Base-by-base conservation (phyloP, 1,140 invertebrate species). In the Pseudomyrmex dendroicus region DNA sequence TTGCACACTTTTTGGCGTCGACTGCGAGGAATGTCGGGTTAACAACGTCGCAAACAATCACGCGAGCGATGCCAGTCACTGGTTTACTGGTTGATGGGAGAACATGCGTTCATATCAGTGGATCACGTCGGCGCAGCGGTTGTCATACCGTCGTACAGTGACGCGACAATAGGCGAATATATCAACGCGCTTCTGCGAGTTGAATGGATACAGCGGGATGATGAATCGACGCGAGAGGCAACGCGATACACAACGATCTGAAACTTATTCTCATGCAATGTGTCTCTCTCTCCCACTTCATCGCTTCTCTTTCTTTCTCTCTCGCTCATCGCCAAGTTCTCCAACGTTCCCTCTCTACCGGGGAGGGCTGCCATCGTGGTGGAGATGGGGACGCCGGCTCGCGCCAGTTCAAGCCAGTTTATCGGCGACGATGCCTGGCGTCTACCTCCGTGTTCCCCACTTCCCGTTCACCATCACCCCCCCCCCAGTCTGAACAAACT, bases 351-450 rank as follows among this genome's bases (percentile, higher is more conserved):
- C 78, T 78, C 80, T 78, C 80, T 67, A 64, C 46, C 57, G 73
- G 54, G 54, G 44, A 59, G 88, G 56, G 63, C 62, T 15, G 86
- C 67, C 84, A 84, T 87, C 83, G 35, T 35, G 76, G 82, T 54
- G 22, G 61, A 66, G 70, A 85, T 62, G n/a, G 73, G 59, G 78
- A 73, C 54, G 84, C 90, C 87, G 87, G 92, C 90, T 91, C 61
- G 74, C 78, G 88, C 92, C 91, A 89, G 92, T 93, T 92, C 67
- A 56, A 93, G 90, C 91, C 91, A 91, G 92, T 93, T 92, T 90
- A 56, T 62, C 61, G 54, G 77, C 83, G 74, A 52, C 86, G 63
- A 61, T 83, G 70, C 80, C 67, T 57, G 68, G 10, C 64, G 35
- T 82, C 46, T 80, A 73, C 76, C 63, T 64, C 63, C 67, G 59